Base-by-base conservation (phyloP, 2,888 invertebrate species). In the Adelphocoris suturalis region DNA sequence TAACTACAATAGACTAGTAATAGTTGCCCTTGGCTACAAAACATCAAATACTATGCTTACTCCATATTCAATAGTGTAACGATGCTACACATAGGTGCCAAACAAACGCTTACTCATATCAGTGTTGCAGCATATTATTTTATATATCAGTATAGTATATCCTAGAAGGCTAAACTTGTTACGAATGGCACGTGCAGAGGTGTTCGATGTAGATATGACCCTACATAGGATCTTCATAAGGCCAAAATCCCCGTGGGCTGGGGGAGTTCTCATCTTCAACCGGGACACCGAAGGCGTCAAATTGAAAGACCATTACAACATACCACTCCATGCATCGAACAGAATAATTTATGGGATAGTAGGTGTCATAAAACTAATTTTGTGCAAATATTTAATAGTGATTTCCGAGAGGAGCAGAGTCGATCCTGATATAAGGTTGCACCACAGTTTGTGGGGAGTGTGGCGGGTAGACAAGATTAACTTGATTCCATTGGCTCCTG, bases 211-310 rank as follows among this genome's bases (percentile, higher is more conserved):
- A 3, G n/a, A 46, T 19, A 19, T 78, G 78, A 78, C 78, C 2
- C 16, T 78, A 2, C 37, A 78, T 46, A 14, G 78, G 19, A 78
- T 78, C 14, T 78, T 78, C 78, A 78, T 78, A 37, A 78, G 28
- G 13, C 78, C 78, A 0, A 12, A 46, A 46, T 14, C n/a, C 0
- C 16, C 16, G 9, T 46, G 9, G n/a, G 37, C 16, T 19, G 46
- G 46, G 0, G 1, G 0, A n/a, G 16, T 47, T 19, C 78, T 78
- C 78, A 47, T 78, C 16, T 78, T 78, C 78, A 78, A 78, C 46
- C 78, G 78, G 0, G 78, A 78, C 78, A 78, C 46, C 11, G 78
- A 78, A 78, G 78, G 78, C 3, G 78, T 47, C 37, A 78, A 78
- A 78, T 0, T 78, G 14, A 78, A 78, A 13, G n/a, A 78, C 0